A percentile compares a stretch with the other conserved stretches of the same genome.
Conservation (phyloP, 2,797 vertebrate genomes). For the Siniperca undulata region DNA sequence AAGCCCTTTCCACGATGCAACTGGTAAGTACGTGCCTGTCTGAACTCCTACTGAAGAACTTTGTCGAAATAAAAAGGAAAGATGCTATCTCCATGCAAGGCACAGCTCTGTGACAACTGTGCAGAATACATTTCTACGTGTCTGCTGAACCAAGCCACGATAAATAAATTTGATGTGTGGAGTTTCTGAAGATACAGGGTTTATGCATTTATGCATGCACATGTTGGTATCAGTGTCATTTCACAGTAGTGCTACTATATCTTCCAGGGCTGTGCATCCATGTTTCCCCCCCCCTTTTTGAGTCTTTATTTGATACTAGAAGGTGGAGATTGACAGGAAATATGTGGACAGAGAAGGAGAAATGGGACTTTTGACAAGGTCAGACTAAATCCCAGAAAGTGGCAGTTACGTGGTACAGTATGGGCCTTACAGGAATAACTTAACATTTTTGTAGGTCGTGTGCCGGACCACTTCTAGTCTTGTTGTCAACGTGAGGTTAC, state of each 20-base stretch:
- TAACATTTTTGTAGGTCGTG: background rate
- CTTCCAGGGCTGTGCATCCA: conserved; percentile 16
- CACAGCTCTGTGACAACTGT: conserved; percentile 42
- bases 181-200: conserved; percentile 28
- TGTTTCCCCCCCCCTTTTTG: background rate
- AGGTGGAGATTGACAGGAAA: conserved; percentile 20
- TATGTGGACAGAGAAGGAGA: background rate
- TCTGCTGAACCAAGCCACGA: conserved; percentile 12
- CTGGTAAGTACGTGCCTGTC: conserved; percentile 21
- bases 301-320: background rate
- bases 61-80: conserved; percentile 36
- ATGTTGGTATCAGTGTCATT: conserved; percentile 25
- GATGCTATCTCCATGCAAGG: conserved; percentile 41
- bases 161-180: conserved; percentile 49
- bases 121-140: conserved; percentile 40
- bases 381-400: background rate
- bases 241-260: conserved; percentile 25
- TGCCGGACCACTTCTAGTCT: background rate
- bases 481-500: no score
- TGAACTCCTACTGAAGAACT: conserved; percentile 62
- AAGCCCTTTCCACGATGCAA: conserved; percentile 44
- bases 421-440: background rate
- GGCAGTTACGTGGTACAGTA: background rate
- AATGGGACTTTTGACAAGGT: background rate
- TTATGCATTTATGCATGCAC: conserved; percentile 49